Evolutionary conservation across 2,888 invertebrate species (phyloP).

Genomic region (Lithophane socia): DNA sequence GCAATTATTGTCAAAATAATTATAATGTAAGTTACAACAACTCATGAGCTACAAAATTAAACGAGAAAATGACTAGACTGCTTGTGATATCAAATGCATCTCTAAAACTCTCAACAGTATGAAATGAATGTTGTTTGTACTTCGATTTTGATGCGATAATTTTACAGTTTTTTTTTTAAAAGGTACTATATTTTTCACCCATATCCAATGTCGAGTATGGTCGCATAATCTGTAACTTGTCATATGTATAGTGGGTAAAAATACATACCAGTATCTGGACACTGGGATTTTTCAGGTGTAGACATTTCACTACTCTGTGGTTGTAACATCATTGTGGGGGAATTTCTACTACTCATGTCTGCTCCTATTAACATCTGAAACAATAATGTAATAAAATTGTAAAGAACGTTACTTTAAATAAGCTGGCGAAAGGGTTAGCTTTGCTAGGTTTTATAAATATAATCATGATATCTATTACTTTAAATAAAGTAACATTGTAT

Average conservation of each 20-base stretch:
- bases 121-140: not conserved
- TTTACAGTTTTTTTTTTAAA: not conserved
- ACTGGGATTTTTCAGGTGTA: slow-evolving; percentile 83
- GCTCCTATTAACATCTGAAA: slow-evolving; percentile 87
- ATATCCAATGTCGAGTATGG: not conserved
- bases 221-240: not conserved
- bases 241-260: not conserved
- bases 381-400: slow-evolving; percentile 19
- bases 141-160: not conserved
- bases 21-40: not conserved
- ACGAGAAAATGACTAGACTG: not conserved
- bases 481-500: not conserved
- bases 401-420: not conserved
- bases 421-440: not conserved
- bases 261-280: slow-evolving; percentile 81
- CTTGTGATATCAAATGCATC: not conserved
- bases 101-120: not conserved
- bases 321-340: slow-evolving; percentile 82
- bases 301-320: slow-evolving; percentile 86
- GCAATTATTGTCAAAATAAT: slow-evolving; percentile 10
- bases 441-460: not conserved
- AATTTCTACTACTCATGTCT: slow-evolving; percentile 85
- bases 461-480: not conserved
- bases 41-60: not conserved
- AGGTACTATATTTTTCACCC: not conserved